phyloP scores from a whole-genome alignment of 2,888 invertebrate species.

The Ornithoptera priamus region DNA sequence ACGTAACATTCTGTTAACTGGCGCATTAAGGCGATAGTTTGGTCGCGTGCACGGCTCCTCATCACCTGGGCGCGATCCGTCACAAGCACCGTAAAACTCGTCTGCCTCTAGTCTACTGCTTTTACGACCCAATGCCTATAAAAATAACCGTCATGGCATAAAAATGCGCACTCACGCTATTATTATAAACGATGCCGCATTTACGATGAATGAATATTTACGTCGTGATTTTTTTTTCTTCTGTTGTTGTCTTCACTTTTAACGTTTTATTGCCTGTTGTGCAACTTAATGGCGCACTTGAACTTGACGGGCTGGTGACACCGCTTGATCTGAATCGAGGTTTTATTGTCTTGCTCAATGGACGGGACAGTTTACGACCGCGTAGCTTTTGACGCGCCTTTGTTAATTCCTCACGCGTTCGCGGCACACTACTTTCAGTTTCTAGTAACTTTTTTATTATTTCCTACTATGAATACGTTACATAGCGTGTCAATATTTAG shows the following conservation, averaged over 20 bases:
- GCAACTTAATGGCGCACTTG: conserved; percentile 77
- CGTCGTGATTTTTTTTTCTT: conserved; percentile 57
- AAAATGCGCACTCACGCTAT: conserved; percentile 50
- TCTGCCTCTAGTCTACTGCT: conserved; percentile 73
- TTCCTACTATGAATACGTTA: not conserved
- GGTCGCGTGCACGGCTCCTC: conserved; percentile 42
- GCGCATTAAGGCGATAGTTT: not conserved
- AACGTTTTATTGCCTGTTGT: conserved; percentile 72
- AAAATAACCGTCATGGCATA: conserved; percentile 68
- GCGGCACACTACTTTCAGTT: conserved; percentile 59
- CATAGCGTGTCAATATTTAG: not conserved
- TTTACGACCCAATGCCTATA: conserved; percentile 74
- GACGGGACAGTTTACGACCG: conserved; percentile 70
- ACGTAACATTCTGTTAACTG: too few relatives aligned
- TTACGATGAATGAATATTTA: conserved; percentile 57
- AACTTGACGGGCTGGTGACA: conserved; percentile 77
- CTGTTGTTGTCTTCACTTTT: conserved; percentile 27
- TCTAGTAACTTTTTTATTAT: conserved; percentile 39
- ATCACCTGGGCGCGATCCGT: conserved; percentile 59
- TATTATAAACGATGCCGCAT: conserved; percentile 56
- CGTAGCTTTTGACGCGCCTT: conserved; percentile 64
- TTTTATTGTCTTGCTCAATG: conserved; percentile 77
- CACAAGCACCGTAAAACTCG: conserved; percentile 64
- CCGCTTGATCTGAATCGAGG: conserved; percentile 73
- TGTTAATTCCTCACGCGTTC: conserved; percentile 50